Evolutionary conservation across 2,113 vertebrate genomes (phyloP).

Genomic region (Oryctolagus cuniculus): DNA sequence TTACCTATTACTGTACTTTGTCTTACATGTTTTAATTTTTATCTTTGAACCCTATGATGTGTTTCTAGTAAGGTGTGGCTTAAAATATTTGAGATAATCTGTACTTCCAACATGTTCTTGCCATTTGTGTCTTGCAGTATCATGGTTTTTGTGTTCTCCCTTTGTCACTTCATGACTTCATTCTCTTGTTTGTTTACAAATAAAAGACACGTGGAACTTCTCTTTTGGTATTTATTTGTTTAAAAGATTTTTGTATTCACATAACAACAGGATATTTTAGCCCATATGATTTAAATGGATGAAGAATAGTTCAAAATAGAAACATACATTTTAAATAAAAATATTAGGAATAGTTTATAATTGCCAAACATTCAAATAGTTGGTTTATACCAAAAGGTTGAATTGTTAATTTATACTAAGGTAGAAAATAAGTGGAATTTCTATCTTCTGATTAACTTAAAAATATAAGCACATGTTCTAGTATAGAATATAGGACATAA

Average conservation of each 20-base stretch:
- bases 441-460: conserved; percentile 50
- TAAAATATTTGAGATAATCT: conserved; percentile 56
- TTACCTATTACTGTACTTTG: conserved; percentile 17
- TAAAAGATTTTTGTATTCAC: conserved; percentile 59
- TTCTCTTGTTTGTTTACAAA: conserved; percentile 38
- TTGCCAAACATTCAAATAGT: neutral
- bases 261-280: conserved; percentile 33
- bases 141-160: conserved; percentile 31
- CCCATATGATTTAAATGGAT: conserved; percentile 58
- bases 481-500: neutral
- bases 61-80: conserved; percentile 55
- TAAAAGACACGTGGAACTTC: neutral
- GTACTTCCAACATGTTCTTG: neutral
- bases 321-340: conserved; percentile 30
- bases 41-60: conserved; percentile 24
- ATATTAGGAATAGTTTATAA: conserved; percentile 40
- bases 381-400: neutral
- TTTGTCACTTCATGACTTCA: neutral
- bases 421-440: conserved; percentile 46
- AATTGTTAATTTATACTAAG: conserved; percentile 51
- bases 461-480: neutral
- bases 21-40: conserved; percentile 56
- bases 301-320: conserved; percentile 59
- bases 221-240: conserved; percentile 28
- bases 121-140: neutral